These are phyloP conservation scores for Lophius piscatorius DNA, from an alignment of 2,113 vertebrate genomes.

Conservation along the genomic window DNA sequence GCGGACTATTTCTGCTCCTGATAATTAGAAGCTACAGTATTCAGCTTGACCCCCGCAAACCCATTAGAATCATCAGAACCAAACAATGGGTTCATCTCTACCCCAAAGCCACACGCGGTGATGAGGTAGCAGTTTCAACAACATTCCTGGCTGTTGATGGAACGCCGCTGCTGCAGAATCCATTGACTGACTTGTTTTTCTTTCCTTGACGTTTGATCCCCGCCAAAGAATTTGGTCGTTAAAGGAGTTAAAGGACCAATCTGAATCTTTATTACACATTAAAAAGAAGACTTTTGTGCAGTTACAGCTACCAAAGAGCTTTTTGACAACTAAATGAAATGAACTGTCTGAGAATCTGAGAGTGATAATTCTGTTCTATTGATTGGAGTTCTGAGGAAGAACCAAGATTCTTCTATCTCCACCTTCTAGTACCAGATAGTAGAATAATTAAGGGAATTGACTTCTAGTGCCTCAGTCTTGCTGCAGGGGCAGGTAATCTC, in stretches of 20 bases:
- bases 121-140: no score
- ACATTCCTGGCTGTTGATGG: no score
- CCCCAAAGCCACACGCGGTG: no score
- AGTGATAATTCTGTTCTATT: constrained; percentile 1
- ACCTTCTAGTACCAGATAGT: background rate
- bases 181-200: constrained; percentile 3
- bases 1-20: constrained; percentile 5
- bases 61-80: background rate
- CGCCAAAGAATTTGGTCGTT: no score
- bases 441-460: background rate
- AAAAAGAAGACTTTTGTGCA: background rate
- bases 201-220: no score
- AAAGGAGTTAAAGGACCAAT: no score
- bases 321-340: background rate
- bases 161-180: no score
- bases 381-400: background rate
- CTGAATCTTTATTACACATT: background rate
- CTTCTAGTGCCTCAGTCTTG: background rate
- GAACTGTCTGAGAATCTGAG: background rate
- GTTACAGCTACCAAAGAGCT: background rate
- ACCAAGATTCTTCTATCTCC: background rate
- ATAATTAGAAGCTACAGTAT: constrained; percentile 24
- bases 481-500: background rate
- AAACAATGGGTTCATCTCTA: background rate
- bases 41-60: constrained; percentile 14